Base-by-base conservation (phyloP, 2,888 invertebrate species). In the Cataglyphis cursor region DNA sequence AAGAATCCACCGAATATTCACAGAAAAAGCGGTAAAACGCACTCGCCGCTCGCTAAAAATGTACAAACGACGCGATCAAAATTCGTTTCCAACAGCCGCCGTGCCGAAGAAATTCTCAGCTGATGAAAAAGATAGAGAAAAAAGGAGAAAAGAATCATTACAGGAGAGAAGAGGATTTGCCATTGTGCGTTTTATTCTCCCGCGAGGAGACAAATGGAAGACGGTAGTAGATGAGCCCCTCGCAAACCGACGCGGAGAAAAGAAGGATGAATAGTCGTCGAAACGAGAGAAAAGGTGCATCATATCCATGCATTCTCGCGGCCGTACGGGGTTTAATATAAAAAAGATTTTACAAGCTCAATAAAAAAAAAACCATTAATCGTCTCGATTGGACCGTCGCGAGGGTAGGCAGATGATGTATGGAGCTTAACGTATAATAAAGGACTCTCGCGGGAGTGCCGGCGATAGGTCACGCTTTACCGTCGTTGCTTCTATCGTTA, bases 311-410 rank as follows among this genome's bases (percentile, higher is more conserved):
- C 84, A 89, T 90, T 90, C 89, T 88, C 87, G 85, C 85, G 87
- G 88, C 83, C 87, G 86, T 89, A 89, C 90, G 90, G 90, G 51
- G 87, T 91, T 92, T 92, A 89, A 92, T 92, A 92, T 91, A 90
- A 92, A 92, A 92, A 90, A 90, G 90, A 92, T 92, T 93, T 92
- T 91, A 91, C 91, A 89, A 91, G 89, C 83, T 84, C 89, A 92
- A 91, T 91, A 91, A 35, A 35, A 35, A 35, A 35, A 92, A 92
- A 88, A 89, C 91, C 91, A 92, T 93, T 92, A 92, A 92, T 90
- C 88, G 86, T 80, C 81, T 89, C 89, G 88, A 90, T 90, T 85
- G 88, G 83, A 86, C 86, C 62, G 81, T 73, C 68, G 64, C 72
- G 80, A 61, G 74, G 78, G 59, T 62, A 81, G 83, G 54, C 68